These are phyloP conservation scores for Desoria tigrina DNA, from an alignment of 2,888 invertebrate species.

Conservation along the genomic window DNA sequence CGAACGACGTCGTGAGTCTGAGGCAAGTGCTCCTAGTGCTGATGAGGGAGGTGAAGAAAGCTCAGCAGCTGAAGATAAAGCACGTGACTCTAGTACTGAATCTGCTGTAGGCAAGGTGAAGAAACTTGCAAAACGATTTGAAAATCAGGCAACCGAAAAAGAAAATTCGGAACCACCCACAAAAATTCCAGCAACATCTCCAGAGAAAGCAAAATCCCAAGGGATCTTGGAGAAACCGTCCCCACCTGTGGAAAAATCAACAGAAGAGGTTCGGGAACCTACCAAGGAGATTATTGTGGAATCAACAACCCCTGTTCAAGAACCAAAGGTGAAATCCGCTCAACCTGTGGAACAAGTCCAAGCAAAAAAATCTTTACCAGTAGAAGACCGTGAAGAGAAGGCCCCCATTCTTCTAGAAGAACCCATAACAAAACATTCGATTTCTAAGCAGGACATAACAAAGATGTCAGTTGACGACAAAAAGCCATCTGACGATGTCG, in stretches of 20 bases:
- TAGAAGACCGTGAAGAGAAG: too few species aligned
- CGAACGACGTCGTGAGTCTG: constrained; percentile 37
- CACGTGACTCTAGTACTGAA: constrained; percentile 1
- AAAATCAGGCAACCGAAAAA: constrained; percentile 7
- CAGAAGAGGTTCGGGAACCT: too few species aligned
- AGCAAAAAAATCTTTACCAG: neutral
- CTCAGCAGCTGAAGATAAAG: constrained; percentile 19
- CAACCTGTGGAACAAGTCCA: neutral
- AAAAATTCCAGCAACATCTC: too few species aligned
- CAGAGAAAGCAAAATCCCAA: neutral
- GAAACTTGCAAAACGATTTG: constrained; percentile 8
- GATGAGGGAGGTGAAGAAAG: constrained; percentile 40
- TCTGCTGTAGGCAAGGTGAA: constrained; percentile 1
- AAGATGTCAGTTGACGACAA: neutral
- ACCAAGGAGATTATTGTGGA: too few species aligned
- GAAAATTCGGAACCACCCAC: neutral
- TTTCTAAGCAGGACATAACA: too few species aligned
- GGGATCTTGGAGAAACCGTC: neutral
- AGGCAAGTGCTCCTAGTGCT: constrained; percentile 41
- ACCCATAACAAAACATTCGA: too few species aligned
- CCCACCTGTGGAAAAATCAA: too few species aligned
- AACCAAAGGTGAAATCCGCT: neutral
- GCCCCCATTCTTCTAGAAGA: too few species aligned
- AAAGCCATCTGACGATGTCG: neutral
- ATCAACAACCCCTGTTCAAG: neutral